Conservation (phyloP, 2,113 vertebrate genomes). For the Petroica traversi region DNA sequence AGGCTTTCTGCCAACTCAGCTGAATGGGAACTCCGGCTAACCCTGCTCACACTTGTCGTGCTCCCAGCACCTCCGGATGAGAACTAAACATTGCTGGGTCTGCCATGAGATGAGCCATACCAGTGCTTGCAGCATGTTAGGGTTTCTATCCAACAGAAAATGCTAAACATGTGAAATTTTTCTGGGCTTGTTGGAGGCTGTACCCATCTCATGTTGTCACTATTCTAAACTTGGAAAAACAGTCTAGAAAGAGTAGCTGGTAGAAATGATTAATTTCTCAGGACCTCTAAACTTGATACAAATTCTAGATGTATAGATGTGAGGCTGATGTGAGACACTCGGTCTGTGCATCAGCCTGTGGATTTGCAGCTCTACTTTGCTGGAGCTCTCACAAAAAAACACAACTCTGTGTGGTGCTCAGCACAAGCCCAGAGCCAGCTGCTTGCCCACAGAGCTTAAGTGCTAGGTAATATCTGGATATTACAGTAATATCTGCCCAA, state of each 20-base stretch:
- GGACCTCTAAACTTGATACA: not conserved
- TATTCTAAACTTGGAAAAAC: not conserved
- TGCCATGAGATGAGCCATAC: not conserved
- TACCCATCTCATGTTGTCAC: not conserved
- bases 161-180: not conserved
- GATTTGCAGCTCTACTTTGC: not conserved
- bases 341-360: not conserved
- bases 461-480: not conserved
- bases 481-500: too few species aligned
- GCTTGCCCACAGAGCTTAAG: not conserved
- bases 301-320: not conserved
- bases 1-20: slow-evolving; percentile 54
- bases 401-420: accelerated
- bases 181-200: not conserved
- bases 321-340: not conserved
- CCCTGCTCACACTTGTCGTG: slow-evolving; percentile 44
- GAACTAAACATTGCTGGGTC: not conserved
- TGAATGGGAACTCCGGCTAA: slow-evolving; percentile 39
- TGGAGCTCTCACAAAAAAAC: not conserved
- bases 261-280: not conserved
- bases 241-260: not conserved
- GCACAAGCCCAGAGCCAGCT: not conserved
- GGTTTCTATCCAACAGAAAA: not conserved
- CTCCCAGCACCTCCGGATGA: slow-evolving; percentile 22
- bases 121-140: not conserved